Base-by-base conservation (phyloP, 2,888 invertebrate species). In the Acanthoscelides obtectus region DNA sequence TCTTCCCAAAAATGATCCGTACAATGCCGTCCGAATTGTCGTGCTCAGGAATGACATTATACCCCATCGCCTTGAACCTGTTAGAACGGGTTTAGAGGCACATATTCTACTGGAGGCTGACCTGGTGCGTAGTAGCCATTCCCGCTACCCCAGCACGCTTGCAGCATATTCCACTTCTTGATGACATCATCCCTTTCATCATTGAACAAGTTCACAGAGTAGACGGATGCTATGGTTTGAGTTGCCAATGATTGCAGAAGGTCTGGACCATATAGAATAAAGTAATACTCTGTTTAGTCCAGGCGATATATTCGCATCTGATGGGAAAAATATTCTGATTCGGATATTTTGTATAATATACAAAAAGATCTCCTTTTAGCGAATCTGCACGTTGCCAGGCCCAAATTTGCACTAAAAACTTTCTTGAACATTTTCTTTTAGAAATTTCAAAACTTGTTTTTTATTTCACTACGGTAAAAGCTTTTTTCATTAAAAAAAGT, bases 181-280 rank as follows among this genome's bases (percentile, higher is more conserved):
- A 99, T 88, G 25, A 97, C 93, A 73, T 93, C 92, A 83, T 99
- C 99, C 63, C 98, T 88, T 83, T 99, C 99, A 84, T 99, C 99
- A 20, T 96, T 96, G 83, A 94, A 99, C 69, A 98, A 90, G 69
- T 91, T 91, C 74, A 85, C 84, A 0, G 83, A 81, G 70, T 84
- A 85, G 69, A 85, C 82, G 0, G 85, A 85, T 0, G 87, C 88
- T 71, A 89, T 88, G n/a, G 84, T 86, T 75, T 85, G 80, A 27
- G 45, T 45, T 6, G 45, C 45, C 45, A 45, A 45, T 45, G 77
- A 76, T 71, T 80, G 80, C 67, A 79, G 80, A 65, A 79, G 75
- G 78, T 72, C 66, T 74, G 73, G 5, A 67, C 45, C 45, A n/a
- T n/a, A n/a, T n/a, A n/a, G n/a, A n/a, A n/a, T n/a, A n/a, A n/a